Evolutionary conservation across 1,140 invertebrate species (phyloP), one percentile per base, ranked within the genome.

Genomic region (Cotesia chilonis): DNA sequence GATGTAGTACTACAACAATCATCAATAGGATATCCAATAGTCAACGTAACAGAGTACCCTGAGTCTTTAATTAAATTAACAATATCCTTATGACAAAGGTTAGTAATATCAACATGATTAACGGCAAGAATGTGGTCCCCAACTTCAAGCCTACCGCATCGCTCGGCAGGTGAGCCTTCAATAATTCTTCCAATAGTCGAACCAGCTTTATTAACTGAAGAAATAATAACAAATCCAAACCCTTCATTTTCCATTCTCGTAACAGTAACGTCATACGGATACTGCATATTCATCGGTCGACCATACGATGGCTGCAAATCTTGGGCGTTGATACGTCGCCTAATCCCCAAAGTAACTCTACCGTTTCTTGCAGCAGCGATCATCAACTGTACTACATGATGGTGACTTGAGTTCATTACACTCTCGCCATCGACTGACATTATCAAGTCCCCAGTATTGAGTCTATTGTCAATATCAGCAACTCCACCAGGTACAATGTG

Each of bases 151-250:
- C 92, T 90, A 0, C 93, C 94, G 86, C 96, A 98, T 68, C 95
- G 89, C 79, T 98, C 95, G 0, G 98, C 97, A 5, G 98, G 98
- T 82, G 96, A 98, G 75, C 94, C 94, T 75, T 98, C 94, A 73
- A 98, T 95, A 72, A 99, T 93, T 82, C 96, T 90, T 93, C 97
- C 97, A 81, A 99, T 98, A 38, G 96, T 97, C 1, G 95, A 95
- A 41, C 95, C 95, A 71, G 94, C 92, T 88, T 95, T 95, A 76
- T 96, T 96, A 1, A 96, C 94, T 9, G 96, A 98, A 0, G 97
- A 99, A 77, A 99, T 98, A 67, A 99, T 98, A 20, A 99, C 97
- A 87, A 99, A 99, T 17, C 98, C 98, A 87, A 99, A 99, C 7
- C 98, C 98, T 88, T 99, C 98, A 71, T 93, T 95, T 78, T 98